These are phyloP conservation scores for Chouioia cunea DNA, from an alignment of 2,888 invertebrate species.

Conservation along the genomic window DNA sequence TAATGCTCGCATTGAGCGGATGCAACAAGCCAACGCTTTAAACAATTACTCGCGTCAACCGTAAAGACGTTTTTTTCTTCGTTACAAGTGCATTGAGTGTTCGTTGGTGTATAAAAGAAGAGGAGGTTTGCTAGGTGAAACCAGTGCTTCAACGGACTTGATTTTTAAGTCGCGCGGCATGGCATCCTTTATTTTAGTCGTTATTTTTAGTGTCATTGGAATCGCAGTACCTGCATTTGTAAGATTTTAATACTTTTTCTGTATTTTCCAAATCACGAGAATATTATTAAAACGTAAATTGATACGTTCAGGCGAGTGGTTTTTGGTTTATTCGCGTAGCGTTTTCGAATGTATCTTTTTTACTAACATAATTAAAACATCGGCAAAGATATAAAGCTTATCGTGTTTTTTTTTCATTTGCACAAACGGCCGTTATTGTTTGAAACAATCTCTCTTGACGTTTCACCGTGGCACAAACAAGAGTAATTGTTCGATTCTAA, in stretches of 20 bases:
- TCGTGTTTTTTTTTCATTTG: no score
- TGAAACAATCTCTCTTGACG: no score
- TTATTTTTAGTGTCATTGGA: conserved; percentile 14
- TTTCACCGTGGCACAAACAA: no score
- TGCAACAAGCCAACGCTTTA: conserved; percentile 27
- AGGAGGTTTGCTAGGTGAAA: conserved; percentile 1
- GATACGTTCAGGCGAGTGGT: no score
- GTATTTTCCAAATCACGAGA: no score
- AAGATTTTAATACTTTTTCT: conserved; percentile 12
- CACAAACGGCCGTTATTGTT: no score
- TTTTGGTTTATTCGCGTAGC: no score
- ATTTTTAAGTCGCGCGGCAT: conserved; percentile 4
- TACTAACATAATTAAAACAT: no score
- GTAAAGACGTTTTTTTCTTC: conserved; percentile 28
- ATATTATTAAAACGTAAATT: neutral
- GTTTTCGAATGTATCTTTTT: no score
- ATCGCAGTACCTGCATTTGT: conserved; percentile 21
- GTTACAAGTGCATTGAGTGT: conserved; percentile 2
- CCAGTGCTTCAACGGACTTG: conserved; percentile 20
- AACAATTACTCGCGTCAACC: conserved; percentile 31
- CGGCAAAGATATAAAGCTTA: no score
- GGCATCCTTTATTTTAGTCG: conserved; percentile 3
- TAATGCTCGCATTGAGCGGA: conserved; percentile 23
- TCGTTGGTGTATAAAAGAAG: conserved; percentile 33
- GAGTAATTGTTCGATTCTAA: no score